Percentiles rank a stretch among this genome's conserved stretches.
Evolutionary conservation across 2,797 vertebrate genomes (phyloP).

Genomic region (Emys orbicularis): DNA sequence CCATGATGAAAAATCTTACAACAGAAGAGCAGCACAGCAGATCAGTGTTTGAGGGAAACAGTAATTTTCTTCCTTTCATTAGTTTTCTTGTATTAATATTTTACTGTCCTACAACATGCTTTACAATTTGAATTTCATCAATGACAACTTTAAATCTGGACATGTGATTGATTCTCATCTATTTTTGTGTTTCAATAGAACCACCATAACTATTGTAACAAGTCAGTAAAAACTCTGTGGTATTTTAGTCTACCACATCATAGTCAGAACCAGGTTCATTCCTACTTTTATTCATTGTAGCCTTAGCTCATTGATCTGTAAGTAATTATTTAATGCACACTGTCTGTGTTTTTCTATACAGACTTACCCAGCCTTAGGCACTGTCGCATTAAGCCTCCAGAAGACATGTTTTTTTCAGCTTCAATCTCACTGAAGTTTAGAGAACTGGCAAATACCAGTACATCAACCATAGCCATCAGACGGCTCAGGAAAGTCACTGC

Average conservation of each 20-base stretch:
- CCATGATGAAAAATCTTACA: not conserved
- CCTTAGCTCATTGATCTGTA: constrained; percentile 26
- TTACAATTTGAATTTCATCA: not conserved
- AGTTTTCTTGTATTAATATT: not conserved
- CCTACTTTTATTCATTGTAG: not conserved
- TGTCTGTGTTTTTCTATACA: constrained; percentile 34
- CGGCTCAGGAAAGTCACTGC: constrained; percentile 96
- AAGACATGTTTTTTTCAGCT: constrained; percentile 99
- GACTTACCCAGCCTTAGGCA: constrained; percentile 93
- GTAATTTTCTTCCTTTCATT: not conserved
- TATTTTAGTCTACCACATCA: constrained; percentile 23
- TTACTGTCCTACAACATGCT: not conserved
- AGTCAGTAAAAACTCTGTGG: not conserved
- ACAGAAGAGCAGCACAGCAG: not conserved
- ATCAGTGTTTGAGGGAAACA: not conserved
- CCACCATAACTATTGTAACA: not conserved
- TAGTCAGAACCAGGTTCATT: constrained; percentile 1
- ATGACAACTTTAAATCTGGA: not conserved
- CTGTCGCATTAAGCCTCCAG: constrained; percentile 97
- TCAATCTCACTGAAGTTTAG: constrained; percentile 99
- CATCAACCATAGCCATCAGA: constrained; percentile 98
- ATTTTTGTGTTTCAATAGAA: not conserved
- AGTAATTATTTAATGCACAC: constrained; percentile 48
- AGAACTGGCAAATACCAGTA: constrained; percentile 97
- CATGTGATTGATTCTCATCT: not conserved